These are phyloP conservation scores for Poecile atricapillus DNA, from an alignment of 2,113 vertebrate genomes.

Conservation along the genomic window DNA sequence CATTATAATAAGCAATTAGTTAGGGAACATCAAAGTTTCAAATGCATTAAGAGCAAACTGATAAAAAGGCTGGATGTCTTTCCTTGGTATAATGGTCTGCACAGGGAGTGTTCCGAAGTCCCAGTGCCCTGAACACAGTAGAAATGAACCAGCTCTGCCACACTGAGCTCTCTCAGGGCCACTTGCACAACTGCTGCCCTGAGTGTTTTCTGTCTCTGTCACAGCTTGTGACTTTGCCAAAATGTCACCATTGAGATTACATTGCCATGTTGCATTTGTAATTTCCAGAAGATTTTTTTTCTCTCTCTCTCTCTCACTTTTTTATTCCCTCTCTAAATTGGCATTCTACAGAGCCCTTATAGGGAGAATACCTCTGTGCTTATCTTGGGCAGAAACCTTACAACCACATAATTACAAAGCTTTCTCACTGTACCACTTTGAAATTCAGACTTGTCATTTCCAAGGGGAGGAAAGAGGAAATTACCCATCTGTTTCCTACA, in stretches of 20 bases:
- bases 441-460: background rate
- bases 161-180: background rate
- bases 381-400: background rate
- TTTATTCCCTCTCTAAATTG: accelerated
- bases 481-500: background rate
- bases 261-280: background rate
- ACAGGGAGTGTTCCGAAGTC: background rate
- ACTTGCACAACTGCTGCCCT: background rate
- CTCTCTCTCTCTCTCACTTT: background rate
- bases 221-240: background rate
- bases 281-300: background rate
- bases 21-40: background rate
- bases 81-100: background rate
- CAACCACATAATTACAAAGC: background rate
- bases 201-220: background rate
- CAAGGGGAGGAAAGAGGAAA: background rate
- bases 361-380: background rate
- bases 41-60: background rate
- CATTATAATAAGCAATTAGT: background rate
- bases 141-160: background rate
- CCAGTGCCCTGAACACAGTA: background rate
- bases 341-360: background rate
- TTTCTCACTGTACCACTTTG: background rate
- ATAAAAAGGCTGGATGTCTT: background rate
- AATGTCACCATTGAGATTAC: background rate